phyloP scores from a whole-genome alignment of 64 coral and sea anemone genomes.

The Stichodactyla helianthus region DNA sequence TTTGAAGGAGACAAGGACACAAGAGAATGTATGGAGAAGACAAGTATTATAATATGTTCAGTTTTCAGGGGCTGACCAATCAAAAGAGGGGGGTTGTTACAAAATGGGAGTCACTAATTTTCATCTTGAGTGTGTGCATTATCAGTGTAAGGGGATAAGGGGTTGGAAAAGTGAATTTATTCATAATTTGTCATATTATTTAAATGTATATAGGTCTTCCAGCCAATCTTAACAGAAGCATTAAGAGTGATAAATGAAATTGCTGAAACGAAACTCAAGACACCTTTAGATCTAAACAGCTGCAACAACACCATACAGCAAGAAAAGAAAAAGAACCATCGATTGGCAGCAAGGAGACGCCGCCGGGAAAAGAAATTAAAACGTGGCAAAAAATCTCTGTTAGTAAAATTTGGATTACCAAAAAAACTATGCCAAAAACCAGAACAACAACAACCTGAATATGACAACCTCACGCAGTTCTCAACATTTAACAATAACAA shows the following conservation, averaged over 20 bases:
- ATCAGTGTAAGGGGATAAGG: too few species aligned
- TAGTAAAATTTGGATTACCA: slow-evolving; percentile 20
- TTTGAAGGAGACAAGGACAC: slow-evolving; percentile 15
- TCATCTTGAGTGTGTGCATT: too few species aligned
- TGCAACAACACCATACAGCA: background rate
- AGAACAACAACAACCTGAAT: background rate
- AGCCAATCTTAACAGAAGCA: slow-evolving; percentile 13
- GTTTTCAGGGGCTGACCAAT: too few species aligned
- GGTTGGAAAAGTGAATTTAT: too few species aligned
- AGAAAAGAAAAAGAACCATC: background rate
- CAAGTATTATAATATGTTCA: background rate
- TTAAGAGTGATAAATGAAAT: background rate
- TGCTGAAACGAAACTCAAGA: background rate
- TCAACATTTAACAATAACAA: slow-evolving; percentile 5
- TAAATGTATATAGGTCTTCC: background rate
- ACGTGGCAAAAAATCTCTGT: slow-evolving; percentile 6
- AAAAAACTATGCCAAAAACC: background rate
- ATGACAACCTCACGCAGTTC: slow-evolving; percentile 23
- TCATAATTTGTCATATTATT: background rate
- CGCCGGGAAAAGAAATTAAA: background rate
- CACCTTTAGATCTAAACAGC: background rate
- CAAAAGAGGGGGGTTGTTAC: too few species aligned
- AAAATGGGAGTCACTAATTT: too few species aligned
- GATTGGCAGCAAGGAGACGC: slow-evolving; percentile 10
- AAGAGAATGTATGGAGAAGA: slow-evolving; percentile 11